Evolutionary conservation across 2,113 vertebrate genomes (phyloP).

Genomic region (Sisor rabdophorus): DNA sequence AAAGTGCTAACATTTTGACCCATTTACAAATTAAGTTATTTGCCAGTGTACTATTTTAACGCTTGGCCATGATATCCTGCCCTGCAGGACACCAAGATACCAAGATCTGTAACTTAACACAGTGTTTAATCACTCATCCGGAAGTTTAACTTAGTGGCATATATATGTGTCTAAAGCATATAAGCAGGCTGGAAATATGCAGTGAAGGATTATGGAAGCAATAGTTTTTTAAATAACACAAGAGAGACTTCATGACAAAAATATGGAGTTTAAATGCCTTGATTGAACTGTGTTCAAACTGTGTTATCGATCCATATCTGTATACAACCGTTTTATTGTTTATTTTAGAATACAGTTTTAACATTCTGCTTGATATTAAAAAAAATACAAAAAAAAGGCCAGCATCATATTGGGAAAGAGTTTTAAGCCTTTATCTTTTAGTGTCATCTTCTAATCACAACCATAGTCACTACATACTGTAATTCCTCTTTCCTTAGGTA

Average conservation of each 20-base stretch:
- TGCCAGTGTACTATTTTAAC: neutral
- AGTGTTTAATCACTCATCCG: slow-evolving; percentile 21
- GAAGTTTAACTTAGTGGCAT: neutral
- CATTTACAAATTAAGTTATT: slow-evolving; percentile 25
- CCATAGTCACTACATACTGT: neutral
- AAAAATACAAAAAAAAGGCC: neutral
- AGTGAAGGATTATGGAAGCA: slow-evolving; percentile 23
- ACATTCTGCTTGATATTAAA: slow-evolving; percentile 6
- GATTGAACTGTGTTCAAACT: neutral
- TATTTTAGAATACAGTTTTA: neutral
- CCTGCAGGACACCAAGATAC: slow-evolving; percentile 58
- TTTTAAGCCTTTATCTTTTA: neutral
- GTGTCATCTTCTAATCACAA: slow-evolving; percentile 13
- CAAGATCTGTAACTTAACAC: slow-evolving; percentile 27
- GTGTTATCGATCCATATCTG: slow-evolving; percentile 5
- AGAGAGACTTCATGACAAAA: neutral
- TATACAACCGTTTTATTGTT: slow-evolving; percentile 8
- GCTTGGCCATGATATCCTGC: slow-evolving; percentile 45
- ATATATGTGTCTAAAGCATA: neutral
- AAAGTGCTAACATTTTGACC: slow-evolving; percentile 65
- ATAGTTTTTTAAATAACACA: slow-evolving; percentile 19
- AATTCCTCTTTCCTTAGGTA: neutral
- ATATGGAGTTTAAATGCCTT: neutral
- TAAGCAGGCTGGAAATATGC: neutral
- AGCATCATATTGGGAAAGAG: neutral